A percentile compares a stretch with the other conserved stretches of the same genome.
These are phyloP conservation scores for Stegostoma tigrinum DNA, from an alignment of 2,113 vertebrate species.

Conservation along the genomic window DNA sequence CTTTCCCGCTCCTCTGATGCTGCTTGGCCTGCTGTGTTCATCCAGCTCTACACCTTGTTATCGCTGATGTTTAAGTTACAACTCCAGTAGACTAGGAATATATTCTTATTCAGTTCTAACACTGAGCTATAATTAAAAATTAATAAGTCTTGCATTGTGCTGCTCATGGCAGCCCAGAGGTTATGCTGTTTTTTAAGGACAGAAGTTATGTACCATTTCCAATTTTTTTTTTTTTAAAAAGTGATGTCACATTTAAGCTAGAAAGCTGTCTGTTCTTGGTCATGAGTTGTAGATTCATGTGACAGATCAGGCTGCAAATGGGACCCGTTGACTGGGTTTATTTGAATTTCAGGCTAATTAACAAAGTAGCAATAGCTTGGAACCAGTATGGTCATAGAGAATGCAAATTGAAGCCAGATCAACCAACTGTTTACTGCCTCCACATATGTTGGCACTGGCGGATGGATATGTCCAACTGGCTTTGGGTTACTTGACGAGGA, in stretches of 20 bases:
- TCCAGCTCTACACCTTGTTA: too few relatives aligned
- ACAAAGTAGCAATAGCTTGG: neutral
- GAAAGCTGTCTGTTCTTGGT: neutral
- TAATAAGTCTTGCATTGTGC: too few relatives aligned
- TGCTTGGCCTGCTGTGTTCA: too few relatives aligned
- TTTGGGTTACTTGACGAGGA: neutral
- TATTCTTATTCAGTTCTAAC: neutral
- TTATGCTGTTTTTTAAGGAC: neutral
- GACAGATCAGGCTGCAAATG: neutral
- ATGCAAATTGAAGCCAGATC: neutral
- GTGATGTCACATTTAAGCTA: neutral
- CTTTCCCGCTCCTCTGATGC: too few relatives aligned
- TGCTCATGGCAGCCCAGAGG: neutral
- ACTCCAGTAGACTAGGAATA: too few relatives aligned
- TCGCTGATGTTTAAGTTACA: neutral
- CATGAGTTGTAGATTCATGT: neutral
- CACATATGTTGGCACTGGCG: neutral
- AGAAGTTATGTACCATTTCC: neutral
- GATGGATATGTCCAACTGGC: neutral
- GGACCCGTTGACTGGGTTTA: neutral
- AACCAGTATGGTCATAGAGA: neutral
- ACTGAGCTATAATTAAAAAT: neutral
- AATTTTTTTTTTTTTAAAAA: too few relatives aligned
- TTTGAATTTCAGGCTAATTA: neutral
- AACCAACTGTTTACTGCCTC: neutral